These are phyloP conservation scores for Leptopilina syphax DNA, from an alignment of 2,888 invertebrate genomes.

Conservation along the genomic window DNA sequence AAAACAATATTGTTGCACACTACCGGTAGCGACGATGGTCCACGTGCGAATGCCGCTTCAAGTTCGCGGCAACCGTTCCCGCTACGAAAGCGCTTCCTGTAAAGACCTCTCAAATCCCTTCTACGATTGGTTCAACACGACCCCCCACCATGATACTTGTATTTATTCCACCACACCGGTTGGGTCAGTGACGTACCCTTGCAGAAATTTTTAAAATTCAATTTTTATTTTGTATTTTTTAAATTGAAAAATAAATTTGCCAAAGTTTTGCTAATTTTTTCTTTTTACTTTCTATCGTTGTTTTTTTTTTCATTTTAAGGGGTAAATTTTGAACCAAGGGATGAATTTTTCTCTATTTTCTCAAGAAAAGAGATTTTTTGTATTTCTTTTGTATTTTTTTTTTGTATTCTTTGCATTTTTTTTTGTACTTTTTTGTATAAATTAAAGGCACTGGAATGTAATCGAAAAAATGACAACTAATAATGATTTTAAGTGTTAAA, in stretches of 20 bases:
- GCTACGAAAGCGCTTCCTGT: slow-evolving; percentile 64
- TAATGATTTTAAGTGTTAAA: too few relatives aligned
- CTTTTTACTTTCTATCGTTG: too few relatives aligned
- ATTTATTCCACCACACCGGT: slow-evolving; percentile 7
- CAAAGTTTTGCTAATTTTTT: neutral
- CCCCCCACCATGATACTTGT: slow-evolving; percentile 41
- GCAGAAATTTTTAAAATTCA: neutral
- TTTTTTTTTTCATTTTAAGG: too few relatives aligned
- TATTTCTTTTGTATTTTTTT: too few relatives aligned
- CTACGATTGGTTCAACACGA: slow-evolving; percentile 49
- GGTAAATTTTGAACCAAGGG: too few relatives aligned
- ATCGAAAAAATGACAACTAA: too few relatives aligned
- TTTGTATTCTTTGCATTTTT: too few relatives aligned
- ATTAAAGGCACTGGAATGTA: too few relatives aligned
- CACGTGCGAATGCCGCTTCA: slow-evolving; percentile 74
- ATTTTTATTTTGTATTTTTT: slow-evolving; percentile 4
- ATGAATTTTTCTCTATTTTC: too few relatives aligned
- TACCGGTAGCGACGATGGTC: slow-evolving; percentile 66
- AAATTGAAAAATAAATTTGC: neutral
- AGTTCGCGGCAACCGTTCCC: slow-evolving; percentile 67
- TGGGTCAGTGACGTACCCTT: slow-evolving; percentile 53
- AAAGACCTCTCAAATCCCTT: slow-evolving; percentile 50
- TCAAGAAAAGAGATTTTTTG: too few relatives aligned
- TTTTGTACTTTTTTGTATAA: too few relatives aligned
- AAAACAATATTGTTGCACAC: slow-evolving; percentile 6